These are phyloP conservation scores for Ornithoptera priamus DNA, from an alignment of 2,888 invertebrate species.

Conservation along the genomic window DNA sequence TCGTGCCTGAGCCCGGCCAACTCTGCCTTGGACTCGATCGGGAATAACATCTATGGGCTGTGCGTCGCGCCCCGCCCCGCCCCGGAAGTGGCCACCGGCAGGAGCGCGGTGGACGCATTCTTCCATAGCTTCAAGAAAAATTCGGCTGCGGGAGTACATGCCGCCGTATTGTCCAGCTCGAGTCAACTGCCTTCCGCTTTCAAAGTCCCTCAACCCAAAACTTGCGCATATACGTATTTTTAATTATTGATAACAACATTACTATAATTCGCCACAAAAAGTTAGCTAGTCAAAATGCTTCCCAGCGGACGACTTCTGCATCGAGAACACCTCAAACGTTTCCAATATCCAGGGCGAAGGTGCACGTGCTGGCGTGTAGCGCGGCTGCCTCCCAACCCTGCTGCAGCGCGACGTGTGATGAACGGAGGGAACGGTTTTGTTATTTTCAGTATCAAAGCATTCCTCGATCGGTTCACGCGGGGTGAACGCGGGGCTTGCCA, in stretches of 20 bases:
- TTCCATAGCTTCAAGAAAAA: conserved; percentile 32
- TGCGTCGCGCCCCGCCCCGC: neutral
- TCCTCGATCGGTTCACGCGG: too few species aligned
- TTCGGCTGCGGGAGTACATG: neutral
- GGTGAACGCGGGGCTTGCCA: too few species aligned
- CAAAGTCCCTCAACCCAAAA: conserved; percentile 27
- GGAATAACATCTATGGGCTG: neutral
- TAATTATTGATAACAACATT: neutral
- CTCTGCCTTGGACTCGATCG: neutral
- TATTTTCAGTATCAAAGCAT: too few species aligned
- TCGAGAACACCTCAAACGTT: too few species aligned
- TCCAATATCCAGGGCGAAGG: too few species aligned
- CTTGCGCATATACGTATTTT: conserved; percentile 18
- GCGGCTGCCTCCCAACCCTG: too few species aligned
- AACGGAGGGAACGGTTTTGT: too few species aligned
- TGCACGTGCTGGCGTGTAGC: too few species aligned
- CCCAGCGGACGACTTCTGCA: too few species aligned
- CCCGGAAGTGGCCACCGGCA: neutral
- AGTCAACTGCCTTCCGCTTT: conserved; percentile 3
- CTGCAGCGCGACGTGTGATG: too few species aligned
- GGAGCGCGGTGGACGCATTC: conserved; percentile 34
- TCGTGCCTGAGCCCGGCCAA: neutral
- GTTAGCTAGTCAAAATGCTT: too few species aligned
- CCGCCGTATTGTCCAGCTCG: neutral
- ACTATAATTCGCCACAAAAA: too few species aligned